Evolutionary conservation across 1,140 invertebrate genomes (phyloP).

Genomic region (Drosophila lacertosa): DNA sequence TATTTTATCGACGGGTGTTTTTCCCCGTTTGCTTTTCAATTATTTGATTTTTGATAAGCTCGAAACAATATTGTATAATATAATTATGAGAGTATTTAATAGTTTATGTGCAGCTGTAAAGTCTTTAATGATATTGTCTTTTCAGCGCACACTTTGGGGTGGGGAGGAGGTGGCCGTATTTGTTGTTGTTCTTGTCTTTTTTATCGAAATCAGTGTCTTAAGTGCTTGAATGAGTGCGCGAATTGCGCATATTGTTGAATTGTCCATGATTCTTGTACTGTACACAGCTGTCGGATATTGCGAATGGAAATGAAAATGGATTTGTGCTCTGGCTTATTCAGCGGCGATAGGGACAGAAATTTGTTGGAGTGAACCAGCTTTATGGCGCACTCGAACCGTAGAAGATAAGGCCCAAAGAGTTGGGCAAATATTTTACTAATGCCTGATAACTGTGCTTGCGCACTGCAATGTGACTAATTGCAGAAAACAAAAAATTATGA

Average conservation of each 20-base stretch:
- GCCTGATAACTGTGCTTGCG: constrained; percentile 26
- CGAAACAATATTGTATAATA: constrained; percentile 27
- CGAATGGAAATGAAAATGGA: constrained; percentile 26
- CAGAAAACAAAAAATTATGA: background rate
- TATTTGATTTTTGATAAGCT: constrained; percentile 72
- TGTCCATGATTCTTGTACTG: constrained; percentile 13
- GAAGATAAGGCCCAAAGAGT: constrained; percentile 22
- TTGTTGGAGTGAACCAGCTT: background rate
- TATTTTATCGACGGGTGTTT: constrained; percentile 43
- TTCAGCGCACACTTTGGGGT: background rate
- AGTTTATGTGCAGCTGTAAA: constrained; percentile 31
- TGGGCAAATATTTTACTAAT: constrained; percentile 35
- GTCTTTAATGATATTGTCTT: constrained; percentile 34
- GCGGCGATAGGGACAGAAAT: background rate
- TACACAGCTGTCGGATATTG: constrained; percentile 13
- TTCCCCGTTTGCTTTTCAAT: constrained; percentile 46
- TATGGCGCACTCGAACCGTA: background rate
- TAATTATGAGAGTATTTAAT: constrained; percentile 36
- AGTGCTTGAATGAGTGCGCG: constrained; percentile 35
- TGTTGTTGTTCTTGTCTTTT: background rate
- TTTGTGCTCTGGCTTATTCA: constrained; percentile 7
- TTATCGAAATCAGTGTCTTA: constrained; percentile 32
- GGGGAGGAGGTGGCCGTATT: background rate
- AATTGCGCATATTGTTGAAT: constrained; percentile 14
- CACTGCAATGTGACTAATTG: constrained; percentile 30